Evolutionary conservation across 2,113 vertebrate genomes (phyloP), one percentile per base, ranked within the genome.

Genomic region (Setophaga petechia): DNA sequence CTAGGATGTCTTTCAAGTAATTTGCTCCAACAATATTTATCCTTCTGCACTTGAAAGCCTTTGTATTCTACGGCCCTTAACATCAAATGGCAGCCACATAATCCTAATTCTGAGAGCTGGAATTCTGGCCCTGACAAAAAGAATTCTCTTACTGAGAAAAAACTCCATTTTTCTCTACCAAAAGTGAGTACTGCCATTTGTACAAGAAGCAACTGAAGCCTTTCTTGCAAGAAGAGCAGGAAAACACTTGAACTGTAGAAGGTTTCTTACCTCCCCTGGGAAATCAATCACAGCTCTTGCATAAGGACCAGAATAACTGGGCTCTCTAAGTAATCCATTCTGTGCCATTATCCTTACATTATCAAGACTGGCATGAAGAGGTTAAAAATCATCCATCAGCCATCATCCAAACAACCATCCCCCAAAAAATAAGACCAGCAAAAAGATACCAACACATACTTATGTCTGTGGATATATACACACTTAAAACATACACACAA

Each of bases 91-190:
- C 27, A 91, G 76, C 12, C 11, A 77, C 22, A 43, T 3, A 12
- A 69, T 27, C 28, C 87, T 68, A 54, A 90, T 67, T 78, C 33
- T 47, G 24, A 87, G 27, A 79, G 31, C 1, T 41, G 33, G 33
- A 92, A 93, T 90, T 76, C 37, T 49, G 17, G 30, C 11, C 19
- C 75, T 65, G 24, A 5, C 63, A 73, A 33, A 41, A 10, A 62
- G 30, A 83, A 61, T 35, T 81, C 33, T 74, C 51, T n/a, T 33
- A 28, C 24, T 47, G 43, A 72, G 59, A 46, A 89, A 83, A 66
- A 16, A 0, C 0, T 9, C 0, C 20, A 51, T 15, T 2, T 19
- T 47, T 54, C 57, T 77, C 51, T 24, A 55, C 27, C n/a, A 31
- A 39, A 83, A 86, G 39, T 54, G 27, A 75, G 30, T 47, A 61